Conservation (phyloP, 2,113 vertebrate genomes). For the Xyrauchen texanus region DNA sequence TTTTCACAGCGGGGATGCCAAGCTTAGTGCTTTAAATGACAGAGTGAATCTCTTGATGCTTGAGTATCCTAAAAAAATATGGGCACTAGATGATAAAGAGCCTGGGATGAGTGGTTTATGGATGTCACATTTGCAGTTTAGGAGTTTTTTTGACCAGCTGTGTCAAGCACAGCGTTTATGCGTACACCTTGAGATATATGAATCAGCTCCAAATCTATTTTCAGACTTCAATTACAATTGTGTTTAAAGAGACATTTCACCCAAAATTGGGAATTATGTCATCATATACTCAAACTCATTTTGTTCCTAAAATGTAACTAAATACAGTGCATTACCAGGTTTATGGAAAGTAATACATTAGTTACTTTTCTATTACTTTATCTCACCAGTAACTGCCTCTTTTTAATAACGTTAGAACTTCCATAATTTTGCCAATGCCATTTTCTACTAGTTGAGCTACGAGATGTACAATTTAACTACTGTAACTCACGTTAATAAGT, state of each 20-base stretch:
- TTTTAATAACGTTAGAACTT: no score
- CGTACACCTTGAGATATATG: background rate
- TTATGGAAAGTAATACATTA: no score
- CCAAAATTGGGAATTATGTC: background rate
- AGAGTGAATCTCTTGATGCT: background rate
- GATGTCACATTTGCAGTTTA: constrained; percentile 17
- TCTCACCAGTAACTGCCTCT: no score
- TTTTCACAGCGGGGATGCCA: constrained; percentile 49
- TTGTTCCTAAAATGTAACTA: no score
- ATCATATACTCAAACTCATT: background rate
- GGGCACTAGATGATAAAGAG: background rate
- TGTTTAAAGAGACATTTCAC: background rate
- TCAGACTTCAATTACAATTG: background rate
- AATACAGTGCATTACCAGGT: no score
- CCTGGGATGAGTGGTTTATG: background rate
- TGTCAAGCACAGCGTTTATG: background rate
- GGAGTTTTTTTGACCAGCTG: constrained; percentile 27
- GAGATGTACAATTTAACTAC: no score
- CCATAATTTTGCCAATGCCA: no score
- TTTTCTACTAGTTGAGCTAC: no score
- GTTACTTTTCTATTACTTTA: no score
- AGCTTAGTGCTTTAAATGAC: constrained; percentile 26
- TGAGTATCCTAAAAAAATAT: constrained; percentile 4
- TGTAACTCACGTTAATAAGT: background rate
- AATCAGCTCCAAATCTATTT: background rate